These are phyloP conservation scores for Orius insidiosus DNA, from an alignment of 1,140 invertebrate genomes.

Conservation along the genomic window DNA sequence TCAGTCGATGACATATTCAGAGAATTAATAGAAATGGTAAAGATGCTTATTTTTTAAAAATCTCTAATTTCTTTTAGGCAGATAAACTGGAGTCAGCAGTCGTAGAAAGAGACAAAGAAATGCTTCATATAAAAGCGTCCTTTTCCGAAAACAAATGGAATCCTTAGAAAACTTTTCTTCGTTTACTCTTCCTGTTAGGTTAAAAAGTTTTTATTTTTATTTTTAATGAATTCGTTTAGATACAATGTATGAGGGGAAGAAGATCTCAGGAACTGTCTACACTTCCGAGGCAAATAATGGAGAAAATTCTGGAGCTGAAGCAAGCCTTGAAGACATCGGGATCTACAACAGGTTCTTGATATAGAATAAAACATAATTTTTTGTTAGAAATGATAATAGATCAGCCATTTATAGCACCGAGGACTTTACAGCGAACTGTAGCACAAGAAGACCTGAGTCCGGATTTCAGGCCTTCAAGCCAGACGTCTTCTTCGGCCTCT, in stretches of 20 bases:
- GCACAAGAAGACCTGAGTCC: too few relatives aligned
- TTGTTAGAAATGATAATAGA: too few relatives aligned
- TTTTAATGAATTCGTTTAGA: too few relatives aligned
- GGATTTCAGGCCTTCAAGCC: too few relatives aligned
- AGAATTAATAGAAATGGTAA: constrained; percentile 5
- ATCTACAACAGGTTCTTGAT: too few relatives aligned
- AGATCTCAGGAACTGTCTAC: constrained; percentile 18
- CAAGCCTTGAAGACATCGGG: constrained; percentile 10
- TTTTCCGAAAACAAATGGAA: constrained; percentile 2
- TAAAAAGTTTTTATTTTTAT: too few relatives aligned
- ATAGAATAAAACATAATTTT: too few relatives aligned
- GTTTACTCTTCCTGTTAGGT: too few relatives aligned
- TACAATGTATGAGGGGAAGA: background rate
- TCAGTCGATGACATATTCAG: constrained; percentile 4
- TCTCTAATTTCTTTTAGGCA: constrained; percentile 22
- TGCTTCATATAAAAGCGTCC: constrained; percentile 7
- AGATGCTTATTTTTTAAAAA: background rate
- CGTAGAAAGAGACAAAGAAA: constrained; percentile 21
- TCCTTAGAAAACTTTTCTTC: constrained; percentile 2
- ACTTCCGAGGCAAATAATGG: constrained; percentile 19
- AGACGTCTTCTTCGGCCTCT: too few relatives aligned
- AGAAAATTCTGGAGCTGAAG: constrained; percentile 27
- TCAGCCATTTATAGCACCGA: too few relatives aligned
- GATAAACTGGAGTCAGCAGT: constrained; percentile 25
- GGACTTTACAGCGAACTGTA: too few relatives aligned